Percentiles rank a stretch among this genome's conserved stretches.
Conservation (phyloP, 2,797 vertebrate genomes). For the Coranthus polyacanthus region DNA sequence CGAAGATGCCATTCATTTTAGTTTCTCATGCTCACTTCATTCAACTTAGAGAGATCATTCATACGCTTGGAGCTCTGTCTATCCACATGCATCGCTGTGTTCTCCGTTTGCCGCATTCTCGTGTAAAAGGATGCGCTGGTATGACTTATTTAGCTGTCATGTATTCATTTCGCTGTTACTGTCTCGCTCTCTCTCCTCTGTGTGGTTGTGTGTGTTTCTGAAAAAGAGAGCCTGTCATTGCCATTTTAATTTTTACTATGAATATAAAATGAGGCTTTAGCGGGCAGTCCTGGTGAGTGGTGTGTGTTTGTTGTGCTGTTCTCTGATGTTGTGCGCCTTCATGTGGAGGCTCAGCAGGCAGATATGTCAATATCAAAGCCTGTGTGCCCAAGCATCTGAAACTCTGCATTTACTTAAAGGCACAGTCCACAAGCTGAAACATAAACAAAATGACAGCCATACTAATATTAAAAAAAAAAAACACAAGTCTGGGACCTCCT, state of each 20-base stretch:
- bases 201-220: conserved; percentile 12
- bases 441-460: conserved; percentile 37
- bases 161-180: conserved; percentile 47
- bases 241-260: conserved; percentile 69
- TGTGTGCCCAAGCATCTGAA: conserved; percentile 50
- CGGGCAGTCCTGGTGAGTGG: conserved; percentile 47
- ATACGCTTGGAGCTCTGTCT: conserved; percentile 16
- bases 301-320: conserved; percentile 49
- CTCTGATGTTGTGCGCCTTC: conserved; percentile 58
- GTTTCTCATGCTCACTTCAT: conserved; percentile 1
- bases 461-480: conserved; percentile 46
- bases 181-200: conserved; percentile 2
- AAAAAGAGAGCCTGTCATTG: conserved; percentile 47
- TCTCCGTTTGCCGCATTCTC: conserved; percentile 16
- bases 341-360: conserved; percentile 60
- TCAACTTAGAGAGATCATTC: conserved; percentile 21
- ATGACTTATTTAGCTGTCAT: conserved; percentile 64
- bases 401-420: conserved; percentile 67
- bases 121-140: conserved; percentile 36
- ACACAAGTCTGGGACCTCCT: conserved; percentile 13
- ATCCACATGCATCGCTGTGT: conserved; percentile 11
- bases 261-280: conserved; percentile 68
- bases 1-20: conserved; percentile 27
- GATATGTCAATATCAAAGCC: conserved; percentile 70
- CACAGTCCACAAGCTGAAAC: conserved; percentile 26